phyloP scores from a whole-genome alignment of 2,888 invertebrate genomes.

The Baronia brevicornis region DNA sequence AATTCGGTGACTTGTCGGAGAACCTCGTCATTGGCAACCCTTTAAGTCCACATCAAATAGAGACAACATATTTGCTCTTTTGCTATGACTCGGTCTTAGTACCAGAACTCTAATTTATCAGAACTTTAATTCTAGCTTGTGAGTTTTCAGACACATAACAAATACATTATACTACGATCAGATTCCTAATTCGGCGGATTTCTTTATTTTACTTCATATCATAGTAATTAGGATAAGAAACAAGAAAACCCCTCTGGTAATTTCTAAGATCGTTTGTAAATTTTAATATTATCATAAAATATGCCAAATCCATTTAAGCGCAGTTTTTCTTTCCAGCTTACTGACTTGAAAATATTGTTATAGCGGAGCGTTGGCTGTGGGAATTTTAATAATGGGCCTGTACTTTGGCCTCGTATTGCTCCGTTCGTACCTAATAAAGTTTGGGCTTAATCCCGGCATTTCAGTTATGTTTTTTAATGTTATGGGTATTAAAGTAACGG shows the following conservation, averaged over 20 bases:
- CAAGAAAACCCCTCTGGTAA: constrained; percentile 13
- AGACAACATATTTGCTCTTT: too few species aligned
- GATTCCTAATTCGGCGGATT: too few species aligned
- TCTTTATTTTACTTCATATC: too few species aligned
- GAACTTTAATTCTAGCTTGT: too few species aligned
- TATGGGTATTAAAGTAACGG: not conserved
- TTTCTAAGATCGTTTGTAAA: constrained; percentile 28
- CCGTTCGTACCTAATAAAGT: constrained; percentile 25
- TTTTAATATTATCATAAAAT: constrained; percentile 42
- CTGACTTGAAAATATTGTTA: constrained; percentile 54
- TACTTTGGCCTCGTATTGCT: constrained; percentile 22
- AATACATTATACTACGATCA: too few species aligned
- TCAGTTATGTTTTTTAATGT: constrained; percentile 1
- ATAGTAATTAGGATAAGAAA: too few species aligned
- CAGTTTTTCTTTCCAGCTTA: constrained; percentile 53
- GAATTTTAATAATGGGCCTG: constrained; percentile 33
- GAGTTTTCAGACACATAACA: too few species aligned
- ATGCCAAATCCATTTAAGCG: constrained; percentile 56
- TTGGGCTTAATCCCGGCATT: constrained; percentile 15
- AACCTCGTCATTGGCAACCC: too few species aligned
- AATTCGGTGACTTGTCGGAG: too few species aligned
- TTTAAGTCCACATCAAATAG: too few species aligned
- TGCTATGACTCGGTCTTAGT: too few species aligned
- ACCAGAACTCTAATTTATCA: too few species aligned
- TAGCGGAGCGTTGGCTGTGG: constrained; percentile 38